Conservation (phyloP, 2,888 invertebrate species). For the Cheilosia impressa region DNA sequence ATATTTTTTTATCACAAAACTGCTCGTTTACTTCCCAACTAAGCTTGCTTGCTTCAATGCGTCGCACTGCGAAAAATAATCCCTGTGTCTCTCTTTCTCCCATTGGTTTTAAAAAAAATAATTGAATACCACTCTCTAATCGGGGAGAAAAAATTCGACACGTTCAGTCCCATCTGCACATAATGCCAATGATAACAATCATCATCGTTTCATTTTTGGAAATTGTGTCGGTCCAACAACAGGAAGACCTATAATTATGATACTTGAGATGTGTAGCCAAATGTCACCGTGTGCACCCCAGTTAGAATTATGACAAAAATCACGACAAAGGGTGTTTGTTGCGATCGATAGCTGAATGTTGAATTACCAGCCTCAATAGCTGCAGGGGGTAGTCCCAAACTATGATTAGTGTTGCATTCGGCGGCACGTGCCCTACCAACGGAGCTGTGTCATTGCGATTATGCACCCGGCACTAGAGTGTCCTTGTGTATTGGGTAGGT, state of each 20-base stretch:
- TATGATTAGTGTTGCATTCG: constrained; percentile 75
- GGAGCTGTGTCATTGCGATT: constrained; percentile 65
- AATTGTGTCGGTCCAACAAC: constrained; percentile 49
- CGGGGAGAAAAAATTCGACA: constrained; percentile 54
- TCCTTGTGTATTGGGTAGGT: not conserved
- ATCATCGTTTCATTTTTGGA: constrained; percentile 34
- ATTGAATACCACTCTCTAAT: constrained; percentile 5
- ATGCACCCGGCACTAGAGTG: constrained; percentile 62
- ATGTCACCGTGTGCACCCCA: constrained; percentile 71
- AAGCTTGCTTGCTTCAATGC: not conserved
- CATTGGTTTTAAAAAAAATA: not conserved
- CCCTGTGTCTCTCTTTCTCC: not conserved
- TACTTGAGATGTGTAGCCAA: constrained; percentile 72
- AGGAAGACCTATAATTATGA: constrained; percentile 75
- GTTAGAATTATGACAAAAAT: constrained; percentile 71
- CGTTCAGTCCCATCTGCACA: constrained; percentile 69
- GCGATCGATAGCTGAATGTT: constrained; percentile 42
- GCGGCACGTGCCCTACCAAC: constrained; percentile 64
- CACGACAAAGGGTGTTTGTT: constrained; percentile 52
- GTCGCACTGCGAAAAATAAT: not conserved
- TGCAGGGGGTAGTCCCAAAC: constrained; percentile 42
- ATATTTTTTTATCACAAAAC: too few species aligned
- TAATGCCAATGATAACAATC: constrained; percentile 68
- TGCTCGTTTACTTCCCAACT: too few species aligned
- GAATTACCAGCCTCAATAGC: constrained; percentile 57